Base-by-base conservation (phyloP, 1,140 invertebrate species). In the Pseudomyrmex sp. region DNA sequence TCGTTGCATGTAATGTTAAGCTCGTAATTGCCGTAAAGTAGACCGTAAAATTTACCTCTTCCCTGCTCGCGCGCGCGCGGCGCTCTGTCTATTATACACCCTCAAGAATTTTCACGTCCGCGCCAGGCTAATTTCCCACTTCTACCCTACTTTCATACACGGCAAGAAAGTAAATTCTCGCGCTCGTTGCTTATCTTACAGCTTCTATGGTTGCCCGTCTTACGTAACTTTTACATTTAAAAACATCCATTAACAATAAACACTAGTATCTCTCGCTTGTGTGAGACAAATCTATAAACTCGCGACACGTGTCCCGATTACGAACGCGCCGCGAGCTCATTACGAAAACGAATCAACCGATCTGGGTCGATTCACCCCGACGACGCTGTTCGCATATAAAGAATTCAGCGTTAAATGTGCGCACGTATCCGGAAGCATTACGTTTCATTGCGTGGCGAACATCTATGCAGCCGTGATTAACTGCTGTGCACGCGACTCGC, bases 291-390 rank as follows among this genome's bases (percentile, higher is more conserved):
- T 35, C 35, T 35, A 35, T 35, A 35, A 35, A 35, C 35, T 35
- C 35, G 62, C 68, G 87, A 75, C 85, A 72, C 82, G 68, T 87
- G 77, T 82, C 70, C 75, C 86, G 77, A 65, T 82, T 62, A 65
- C 80, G 58, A 62, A 87, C 69, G 26, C 70, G 86, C 84, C 85
- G 74, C 84, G 80, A 90, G 86, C 84, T 90, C 88, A 88, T 90
- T 90, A 90, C 82, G 73, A 46, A 82, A 84, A 85, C 74, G 82
- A 87, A 87, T 75, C 77, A 76, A 61, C 54, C 73, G 87, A 83
- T 89, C 83, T 82, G 76, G 85, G 82, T 88, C 83, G 84, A 89
- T 88, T 88, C 83, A 35, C 89, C 70, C 85, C 85, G 89, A 89
- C 85, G 82, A 85, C 82, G 75, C 84, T 59, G 66, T 80, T 70